Evolutionary conservation across 2,797 vertebrate genomes (phyloP), one percentile per base, ranked within the genome.

Genomic region (Falco novaeseelandiae): DNA sequence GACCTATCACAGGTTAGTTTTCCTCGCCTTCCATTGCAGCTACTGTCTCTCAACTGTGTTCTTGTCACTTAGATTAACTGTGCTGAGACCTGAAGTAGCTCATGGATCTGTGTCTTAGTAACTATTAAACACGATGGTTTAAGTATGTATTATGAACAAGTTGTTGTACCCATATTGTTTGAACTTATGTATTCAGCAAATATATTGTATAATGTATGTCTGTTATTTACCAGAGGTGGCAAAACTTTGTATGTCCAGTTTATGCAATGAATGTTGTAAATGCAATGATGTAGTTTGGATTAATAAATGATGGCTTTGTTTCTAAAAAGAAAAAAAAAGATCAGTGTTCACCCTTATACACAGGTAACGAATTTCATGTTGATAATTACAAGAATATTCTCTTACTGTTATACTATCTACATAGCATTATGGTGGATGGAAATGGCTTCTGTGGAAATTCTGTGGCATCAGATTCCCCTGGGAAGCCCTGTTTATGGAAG

Each of bases 221-320:
- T 96, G 98, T 98, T 97, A 97, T 97, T 96, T 97, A 97, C 98
- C 98, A 89, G 98, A 99, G 98, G 98, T 99, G 98, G 98, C 98
- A 89, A 97, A 96, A 98, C 98, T 98, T 98, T 97, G 98, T 99
- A 98, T 98, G 98, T 98, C 97, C 98, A 97, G 98, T 98, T 98
- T 98, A 98, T 99, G 98, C 98, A 85, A 98, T 99, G 99, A 98
- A 98, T 98, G 98, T 98, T 98, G 99, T 99, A 98, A 98, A 98
- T 98, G 98, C 98, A 84, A 98, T 98, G 98, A 98, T 90, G 98
- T 99, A 99, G 98, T 99, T 99, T 89, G 98, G 99, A 97, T 99
- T 98, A 98, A 98, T 99, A 99, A 98, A 98, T 92, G 98, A 97
- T 98, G 97, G 97, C 93, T 98, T 98, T 98, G 97, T 98, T 99